Percentiles rank a stretch among this genome's conserved stretches.
Evolutionary conservation across 2,888 invertebrate genomes (phyloP).

Genomic region (Perizoma affinitatum): DNA sequence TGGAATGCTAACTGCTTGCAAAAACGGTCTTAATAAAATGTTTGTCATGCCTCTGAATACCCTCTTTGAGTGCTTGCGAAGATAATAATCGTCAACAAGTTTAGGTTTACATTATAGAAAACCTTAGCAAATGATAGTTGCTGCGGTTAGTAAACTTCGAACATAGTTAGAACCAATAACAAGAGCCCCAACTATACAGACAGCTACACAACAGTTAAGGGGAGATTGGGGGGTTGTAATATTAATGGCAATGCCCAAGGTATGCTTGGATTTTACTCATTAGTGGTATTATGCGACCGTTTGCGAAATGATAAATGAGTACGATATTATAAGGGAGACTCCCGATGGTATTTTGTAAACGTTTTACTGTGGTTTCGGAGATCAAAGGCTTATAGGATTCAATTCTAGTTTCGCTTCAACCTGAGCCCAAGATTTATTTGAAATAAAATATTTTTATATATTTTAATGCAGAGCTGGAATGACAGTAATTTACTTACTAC

Average conservation of each 20-base stretch:
- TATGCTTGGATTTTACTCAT: slow-evolving; percentile 82
- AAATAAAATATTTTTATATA: background rate
- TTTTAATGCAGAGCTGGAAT: too few species aligned
- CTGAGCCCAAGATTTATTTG: background rate
- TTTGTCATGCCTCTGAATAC: too few species aligned
- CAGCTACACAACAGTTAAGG: slow-evolving; percentile 45
- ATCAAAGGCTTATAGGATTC: slow-evolving; percentile 40
- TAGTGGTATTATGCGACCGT: slow-evolving; percentile 79
- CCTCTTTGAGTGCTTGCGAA: background rate
- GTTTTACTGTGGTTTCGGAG: slow-evolving; percentile 61
- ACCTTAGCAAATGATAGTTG: slow-evolving; percentile 1
- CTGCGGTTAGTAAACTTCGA: slow-evolving; percentile 15
- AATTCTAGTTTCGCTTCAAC: slow-evolving; percentile 21
- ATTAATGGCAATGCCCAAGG: slow-evolving; percentile 79
- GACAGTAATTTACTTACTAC: too few species aligned
- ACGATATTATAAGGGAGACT: slow-evolving; percentile 64
- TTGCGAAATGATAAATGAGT: slow-evolving; percentile 79
- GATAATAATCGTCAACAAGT: too few species aligned
- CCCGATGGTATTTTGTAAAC: slow-evolving; percentile 66
- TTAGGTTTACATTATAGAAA: background rate
- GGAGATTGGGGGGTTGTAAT: slow-evolving; percentile 64
- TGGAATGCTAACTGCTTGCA: too few species aligned
- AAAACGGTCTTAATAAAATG: too few species aligned
- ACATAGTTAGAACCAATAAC: slow-evolving; percentile 22
- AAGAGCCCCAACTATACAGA: slow-evolving; percentile 29